A percentile compares a stretch with the other conserved stretches of the same genome.
These are phyloP conservation scores for Eupithecia insigniata DNA, from an alignment of 2,888 invertebrate genomes.

Conservation along the genomic window DNA sequence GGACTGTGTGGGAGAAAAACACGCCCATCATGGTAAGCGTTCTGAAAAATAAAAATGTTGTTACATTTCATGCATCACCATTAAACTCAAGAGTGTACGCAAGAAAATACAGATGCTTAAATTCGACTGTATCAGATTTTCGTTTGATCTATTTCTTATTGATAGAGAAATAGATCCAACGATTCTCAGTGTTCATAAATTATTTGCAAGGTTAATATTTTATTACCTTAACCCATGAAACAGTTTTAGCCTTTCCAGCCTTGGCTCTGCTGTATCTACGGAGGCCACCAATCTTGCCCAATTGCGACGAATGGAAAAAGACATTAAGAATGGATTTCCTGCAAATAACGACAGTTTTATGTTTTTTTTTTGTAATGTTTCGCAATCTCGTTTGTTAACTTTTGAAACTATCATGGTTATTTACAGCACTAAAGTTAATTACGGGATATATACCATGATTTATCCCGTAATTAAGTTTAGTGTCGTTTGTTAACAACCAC, in stretches of 20 bases:
- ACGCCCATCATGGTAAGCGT: conserved; percentile 75
- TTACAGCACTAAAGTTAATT: no score
- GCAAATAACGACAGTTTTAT: conserved; percentile 38
- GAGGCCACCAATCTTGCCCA: conserved; percentile 67
- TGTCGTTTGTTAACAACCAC: neutral
- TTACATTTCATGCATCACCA: neutral
- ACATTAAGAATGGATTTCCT: conserved; percentile 70
- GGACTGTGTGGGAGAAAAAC: conserved; percentile 71
- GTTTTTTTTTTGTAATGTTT: neutral
- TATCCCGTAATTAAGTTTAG: no score
- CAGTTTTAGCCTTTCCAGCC: conserved; percentile 66
- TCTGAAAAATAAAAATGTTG: conserved; percentile 55
- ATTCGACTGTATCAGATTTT: neutral
- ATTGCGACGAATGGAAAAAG: conserved; percentile 71
- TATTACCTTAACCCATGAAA: conserved; percentile 72
- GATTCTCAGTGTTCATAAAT: neutral
- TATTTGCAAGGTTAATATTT: neutral
- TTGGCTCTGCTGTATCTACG: conserved; percentile 57
- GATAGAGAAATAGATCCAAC: neutral
- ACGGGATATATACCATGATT: no score
- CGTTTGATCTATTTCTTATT: neutral
- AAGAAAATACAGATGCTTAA: neutral
- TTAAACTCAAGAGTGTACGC: neutral
- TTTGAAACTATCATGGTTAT: no score
- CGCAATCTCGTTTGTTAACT: neutral